These are phyloP conservation scores for Hippocampus mohnikei DNA, from an alignment of 2,113 vertebrate genomes.

Conservation along the genomic window DNA sequence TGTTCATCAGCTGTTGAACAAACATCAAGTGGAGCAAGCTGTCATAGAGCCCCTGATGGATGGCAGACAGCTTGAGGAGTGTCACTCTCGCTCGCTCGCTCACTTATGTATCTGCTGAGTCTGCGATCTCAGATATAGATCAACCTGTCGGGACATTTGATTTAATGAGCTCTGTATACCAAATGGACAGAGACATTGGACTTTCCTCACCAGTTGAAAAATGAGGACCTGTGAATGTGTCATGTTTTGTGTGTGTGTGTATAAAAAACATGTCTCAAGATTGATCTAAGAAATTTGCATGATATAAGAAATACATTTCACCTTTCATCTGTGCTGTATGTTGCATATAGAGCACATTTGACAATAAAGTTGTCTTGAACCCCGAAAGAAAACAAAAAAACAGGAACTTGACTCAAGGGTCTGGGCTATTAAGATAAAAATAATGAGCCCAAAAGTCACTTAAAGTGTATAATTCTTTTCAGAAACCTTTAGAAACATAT, in stretches of 20 bases:
- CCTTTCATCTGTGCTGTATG: background rate
- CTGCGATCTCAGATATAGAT: conserved; percentile 34
- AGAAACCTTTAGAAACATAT: too few species aligned
- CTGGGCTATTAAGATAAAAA: too few species aligned
- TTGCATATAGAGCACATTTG: too few species aligned
- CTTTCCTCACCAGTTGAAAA: background rate
- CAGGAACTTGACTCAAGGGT: too few species aligned
- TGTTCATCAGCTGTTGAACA: conserved; percentile 19
- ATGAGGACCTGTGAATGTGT: background rate
- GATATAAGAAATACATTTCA: too few species aligned
- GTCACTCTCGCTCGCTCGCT: conserved; percentile 16
- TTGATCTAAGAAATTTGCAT: too few species aligned
- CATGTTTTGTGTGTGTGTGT: too few species aligned
- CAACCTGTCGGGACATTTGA: conserved; percentile 1
- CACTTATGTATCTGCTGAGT: conserved; percentile 28
- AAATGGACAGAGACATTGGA: background rate
- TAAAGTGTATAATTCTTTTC: too few species aligned
- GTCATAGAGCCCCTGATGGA: conserved; percentile 40
- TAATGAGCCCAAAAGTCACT: too few species aligned
- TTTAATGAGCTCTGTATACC: background rate
- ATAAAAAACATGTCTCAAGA: too few species aligned
- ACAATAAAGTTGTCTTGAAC: too few species aligned
- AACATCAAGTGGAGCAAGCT: conserved; percentile 25
- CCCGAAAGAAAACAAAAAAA: too few species aligned
- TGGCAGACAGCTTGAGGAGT: conserved; percentile 38